Evolutionary conservation across 23 tunicate genomes (phyloP).

Genomic region (Halocynthia aurantium): DNA sequence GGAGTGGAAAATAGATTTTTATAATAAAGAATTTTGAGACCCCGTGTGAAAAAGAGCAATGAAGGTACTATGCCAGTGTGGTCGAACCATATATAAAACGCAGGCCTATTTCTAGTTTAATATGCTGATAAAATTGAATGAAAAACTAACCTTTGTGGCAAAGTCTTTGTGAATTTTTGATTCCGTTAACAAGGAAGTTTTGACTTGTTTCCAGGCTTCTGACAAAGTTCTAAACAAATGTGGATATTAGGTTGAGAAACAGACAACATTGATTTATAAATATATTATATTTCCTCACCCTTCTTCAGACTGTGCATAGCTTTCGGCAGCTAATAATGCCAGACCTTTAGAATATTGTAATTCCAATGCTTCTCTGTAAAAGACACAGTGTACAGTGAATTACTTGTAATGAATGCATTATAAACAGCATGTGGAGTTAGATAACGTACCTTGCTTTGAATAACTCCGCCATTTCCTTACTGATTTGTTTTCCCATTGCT

Average conservation of each 20-base stretch:
- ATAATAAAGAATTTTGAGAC: too few species aligned
- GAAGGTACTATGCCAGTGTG: too few species aligned
- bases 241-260: not conserved
- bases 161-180: conserved; percentile 71
- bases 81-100: too few species aligned
- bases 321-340: conserved; percentile 41
- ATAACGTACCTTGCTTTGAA: conserved; percentile 63
- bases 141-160: conserved; percentile 57
- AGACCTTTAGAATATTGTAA: conserved; percentile 77
- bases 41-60: too few species aligned
- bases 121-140: not conserved
- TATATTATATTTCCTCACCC: conserved; percentile 43
- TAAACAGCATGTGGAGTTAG: not conserved
- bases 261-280: not conserved
- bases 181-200: conserved; percentile 48
- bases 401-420: not conserved
- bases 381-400: not conserved
- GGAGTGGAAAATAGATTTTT: too few species aligned
- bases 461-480: conserved; percentile 73
- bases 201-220: conserved; percentile 71
- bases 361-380: conserved; percentile 76
- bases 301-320: conserved; percentile 55
- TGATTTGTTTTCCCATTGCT: conserved; percentile 61
- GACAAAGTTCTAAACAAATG: conserved; percentile 44
- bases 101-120: too few species aligned